Conservation (phyloP, 2,888 invertebrate genomes). For the Leucoma salicis region DNA sequence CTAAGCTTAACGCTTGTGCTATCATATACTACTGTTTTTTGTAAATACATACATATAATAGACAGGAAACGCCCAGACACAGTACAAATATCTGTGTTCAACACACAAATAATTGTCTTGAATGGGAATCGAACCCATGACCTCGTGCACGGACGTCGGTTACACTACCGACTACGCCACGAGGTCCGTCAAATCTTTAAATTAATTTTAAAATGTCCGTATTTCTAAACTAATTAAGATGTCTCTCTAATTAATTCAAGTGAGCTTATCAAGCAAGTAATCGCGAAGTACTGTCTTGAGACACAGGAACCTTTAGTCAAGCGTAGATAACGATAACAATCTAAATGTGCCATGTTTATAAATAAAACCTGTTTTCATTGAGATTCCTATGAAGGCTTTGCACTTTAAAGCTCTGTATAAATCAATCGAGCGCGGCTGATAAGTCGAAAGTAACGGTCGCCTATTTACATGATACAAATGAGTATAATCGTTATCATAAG, state of each 20-base stretch:
- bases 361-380: background rate
- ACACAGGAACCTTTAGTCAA: constrained; percentile 2
- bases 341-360: background rate
- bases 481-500: background rate
- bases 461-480: background rate
- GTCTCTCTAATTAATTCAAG: background rate
- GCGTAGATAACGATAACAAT: background rate
- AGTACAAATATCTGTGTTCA: no score
- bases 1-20: no score
- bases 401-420: background rate
- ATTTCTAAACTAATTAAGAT: background rate
- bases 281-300: background rate
- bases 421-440: background rate
- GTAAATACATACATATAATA: no score
- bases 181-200: background rate
- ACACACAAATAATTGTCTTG: no score
- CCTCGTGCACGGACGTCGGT: no score
- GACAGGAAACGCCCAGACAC: no score
- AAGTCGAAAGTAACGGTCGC: background rate
- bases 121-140: no score
- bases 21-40: no score
- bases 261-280: background rate
- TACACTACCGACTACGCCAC: no score
- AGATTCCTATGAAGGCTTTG: background rate
- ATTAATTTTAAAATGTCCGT: background rate